Evolutionary conservation across 2,888 invertebrate species (phyloP).

Genomic region (Dicyrtomina minuta): DNA sequence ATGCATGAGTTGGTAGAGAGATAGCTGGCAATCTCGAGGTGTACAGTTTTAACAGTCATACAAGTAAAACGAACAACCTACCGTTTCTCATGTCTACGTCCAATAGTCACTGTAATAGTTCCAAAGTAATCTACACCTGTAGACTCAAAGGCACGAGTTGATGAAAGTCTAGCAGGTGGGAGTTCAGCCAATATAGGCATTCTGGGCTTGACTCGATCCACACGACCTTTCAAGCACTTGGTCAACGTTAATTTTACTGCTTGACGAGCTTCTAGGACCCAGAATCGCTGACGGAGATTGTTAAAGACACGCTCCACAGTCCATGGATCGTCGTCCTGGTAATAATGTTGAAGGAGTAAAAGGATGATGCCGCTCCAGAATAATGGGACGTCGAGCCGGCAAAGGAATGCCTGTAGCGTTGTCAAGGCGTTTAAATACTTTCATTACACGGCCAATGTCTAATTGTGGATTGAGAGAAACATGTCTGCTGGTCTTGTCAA

Average conservation of each 20-base stretch:
- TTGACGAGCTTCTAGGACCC: conserved; percentile 15
- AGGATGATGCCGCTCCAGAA: conserved; percentile 6
- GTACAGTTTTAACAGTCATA: too few relatives aligned
- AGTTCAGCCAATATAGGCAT: conserved; percentile 53
- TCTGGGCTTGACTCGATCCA: conserved; percentile 38
- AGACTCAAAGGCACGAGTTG: conserved; percentile 37
- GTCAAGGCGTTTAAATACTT: too few relatives aligned
- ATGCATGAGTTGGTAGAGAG: too few relatives aligned
- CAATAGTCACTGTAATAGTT: conserved; percentile 21
- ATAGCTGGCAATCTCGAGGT: too few relatives aligned
- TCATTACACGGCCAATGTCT: too few relatives aligned
- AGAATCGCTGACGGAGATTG: conserved; percentile 15
- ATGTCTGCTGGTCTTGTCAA: too few relatives aligned
- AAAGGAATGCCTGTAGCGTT: too few relatives aligned
- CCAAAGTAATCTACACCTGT: too few relatives aligned
- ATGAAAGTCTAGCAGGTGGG: too few relatives aligned
- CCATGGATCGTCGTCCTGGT: background rate
- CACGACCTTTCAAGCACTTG: conserved; percentile 33
- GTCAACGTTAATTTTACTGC: conserved; percentile 25
- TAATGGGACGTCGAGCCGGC: conserved; percentile 20
- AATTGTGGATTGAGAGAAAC: too few relatives aligned
- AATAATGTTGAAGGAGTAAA: background rate
- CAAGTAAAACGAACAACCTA: conserved; percentile 27
- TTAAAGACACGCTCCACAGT: conserved; percentile 24
- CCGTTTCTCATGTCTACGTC: conserved; percentile 26